Evolutionary conservation across 2,797 vertebrate genomes (phyloP), one percentile per base, ranked within the genome.

Genomic region (Mastacembelus armatus): DNA sequence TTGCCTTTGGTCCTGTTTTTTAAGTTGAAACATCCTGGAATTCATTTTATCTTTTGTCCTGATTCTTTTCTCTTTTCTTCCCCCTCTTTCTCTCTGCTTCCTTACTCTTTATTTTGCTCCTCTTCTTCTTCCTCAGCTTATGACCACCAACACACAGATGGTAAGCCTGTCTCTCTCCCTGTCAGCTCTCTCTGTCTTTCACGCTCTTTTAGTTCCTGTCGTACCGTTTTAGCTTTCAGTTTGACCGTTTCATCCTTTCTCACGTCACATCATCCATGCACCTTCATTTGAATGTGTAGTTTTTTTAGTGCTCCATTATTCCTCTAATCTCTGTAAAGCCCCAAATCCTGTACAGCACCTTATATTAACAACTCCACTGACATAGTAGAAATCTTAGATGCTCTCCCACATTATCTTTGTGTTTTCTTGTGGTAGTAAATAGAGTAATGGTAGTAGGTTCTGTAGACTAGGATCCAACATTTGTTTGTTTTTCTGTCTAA

Each of bases 61-160:
- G 89, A 91, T 92, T 92, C 80, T 86, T 89, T 90, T 85, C 78
- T 89, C 78, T 88, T 85, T 80, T 83, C 63, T 49, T 61, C 83
- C 91, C 92, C 93, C 90, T 64, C 65, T 62, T 74, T 73, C 89
- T 87, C 72, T 89, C 78, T 86, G 83, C 89, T 88, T 89, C 71
- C 66, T 88, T 90, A 93, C 92, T 92, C 90, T 88, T 90, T 89
- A 93, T 93, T 94, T 84, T 94, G 92, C 94, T 94, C 92, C 67
- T 57, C 64, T 30, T 68, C 59, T 27, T 39, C 60, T 26, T 94
- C 93, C 93, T 95, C 95, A 98, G 96, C 95, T 96, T 94, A 94
- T 96, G 96, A 96, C 95, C 92, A 92, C 95, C 95, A 97, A 93
- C 96, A 95, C 95, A 81, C 95, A 97, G 89, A 95, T 96, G 96